A percentile compares a stretch with the other conserved stretches of the same genome.
Evolutionary conservation across 2,797 vertebrate genomes (phyloP).

Genomic region (Chrysocyon brachyurus): DNA sequence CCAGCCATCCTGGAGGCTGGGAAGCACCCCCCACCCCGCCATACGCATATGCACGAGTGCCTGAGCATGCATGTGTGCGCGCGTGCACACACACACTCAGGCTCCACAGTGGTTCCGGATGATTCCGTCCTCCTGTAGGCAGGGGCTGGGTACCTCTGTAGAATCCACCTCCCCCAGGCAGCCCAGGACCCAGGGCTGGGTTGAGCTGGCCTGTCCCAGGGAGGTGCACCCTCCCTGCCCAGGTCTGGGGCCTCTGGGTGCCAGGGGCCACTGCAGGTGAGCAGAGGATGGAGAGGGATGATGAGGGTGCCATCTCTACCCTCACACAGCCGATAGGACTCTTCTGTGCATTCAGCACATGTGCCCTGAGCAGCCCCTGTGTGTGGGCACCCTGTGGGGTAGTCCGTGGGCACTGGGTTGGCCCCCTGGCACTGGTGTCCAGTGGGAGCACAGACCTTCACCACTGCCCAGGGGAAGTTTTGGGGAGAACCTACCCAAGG

Average conservation of each 20-base stretch:
- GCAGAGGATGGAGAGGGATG: too few species aligned
- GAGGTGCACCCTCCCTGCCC: not conserved
- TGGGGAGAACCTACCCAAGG: too few species aligned
- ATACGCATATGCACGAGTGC: rapidly evolving
- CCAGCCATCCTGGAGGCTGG: not conserved
- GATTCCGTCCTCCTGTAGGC: not conserved
- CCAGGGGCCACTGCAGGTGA: not conserved
- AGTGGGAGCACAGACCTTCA: not conserved
- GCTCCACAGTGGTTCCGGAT: rapidly evolving
- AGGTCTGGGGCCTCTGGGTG: not conserved
- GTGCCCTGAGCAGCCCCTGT: not conserved
- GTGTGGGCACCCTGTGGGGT: rapidly evolving
- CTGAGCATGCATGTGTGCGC: not conserved
- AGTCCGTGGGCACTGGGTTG: not conserved
- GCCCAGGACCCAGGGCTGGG: not conserved
- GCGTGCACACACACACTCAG: rapidly evolving
- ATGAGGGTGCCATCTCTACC: rapidly evolving
- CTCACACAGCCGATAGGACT: rapidly evolving
- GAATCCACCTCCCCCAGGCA: not conserved
- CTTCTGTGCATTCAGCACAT: rapidly evolving
- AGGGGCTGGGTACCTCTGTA: not conserved
- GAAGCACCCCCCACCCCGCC: rapidly evolving
- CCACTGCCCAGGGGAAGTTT: not conserved
- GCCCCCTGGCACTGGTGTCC: not conserved
- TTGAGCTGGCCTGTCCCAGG: not conserved